Conservation (phyloP, 2,113 vertebrate species). For the Capricornis sumatraensis region DNA sequence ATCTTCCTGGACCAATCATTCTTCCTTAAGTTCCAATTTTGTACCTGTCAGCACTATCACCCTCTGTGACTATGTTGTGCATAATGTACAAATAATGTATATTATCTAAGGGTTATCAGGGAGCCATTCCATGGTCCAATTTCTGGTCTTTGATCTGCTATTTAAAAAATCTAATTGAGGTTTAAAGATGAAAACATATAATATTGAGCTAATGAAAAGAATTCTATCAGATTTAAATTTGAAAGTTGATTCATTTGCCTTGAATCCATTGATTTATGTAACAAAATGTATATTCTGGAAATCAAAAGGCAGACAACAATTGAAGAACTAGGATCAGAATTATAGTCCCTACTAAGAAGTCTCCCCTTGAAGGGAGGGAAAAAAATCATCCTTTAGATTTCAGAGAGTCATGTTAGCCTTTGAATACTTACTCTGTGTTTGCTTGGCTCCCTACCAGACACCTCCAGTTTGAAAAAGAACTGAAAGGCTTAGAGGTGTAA, state of each 20-base stretch:
- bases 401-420: background rate
- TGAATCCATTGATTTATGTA: background rate
- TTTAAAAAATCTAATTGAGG: background rate
- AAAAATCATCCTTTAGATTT: background rate
- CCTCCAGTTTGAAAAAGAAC: background rate
- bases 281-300: background rate
- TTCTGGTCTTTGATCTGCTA: background rate
- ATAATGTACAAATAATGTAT: background rate
- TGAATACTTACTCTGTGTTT: background rate
- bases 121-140: background rate
- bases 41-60: background rate
- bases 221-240: background rate
- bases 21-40: constrained; percentile 22
- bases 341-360: background rate
- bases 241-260: background rate
- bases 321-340: background rate
- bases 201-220: background rate
- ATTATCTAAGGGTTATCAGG: background rate
- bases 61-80: background rate
- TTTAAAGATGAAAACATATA: background rate
- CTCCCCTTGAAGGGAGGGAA: background rate
- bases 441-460: background rate
- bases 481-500: background rate
- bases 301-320: background rate
- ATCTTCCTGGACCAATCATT: background rate